Conservation (phyloP, 35 echinoderm and acorn worm species). For the Diadema setosum region DNA sequence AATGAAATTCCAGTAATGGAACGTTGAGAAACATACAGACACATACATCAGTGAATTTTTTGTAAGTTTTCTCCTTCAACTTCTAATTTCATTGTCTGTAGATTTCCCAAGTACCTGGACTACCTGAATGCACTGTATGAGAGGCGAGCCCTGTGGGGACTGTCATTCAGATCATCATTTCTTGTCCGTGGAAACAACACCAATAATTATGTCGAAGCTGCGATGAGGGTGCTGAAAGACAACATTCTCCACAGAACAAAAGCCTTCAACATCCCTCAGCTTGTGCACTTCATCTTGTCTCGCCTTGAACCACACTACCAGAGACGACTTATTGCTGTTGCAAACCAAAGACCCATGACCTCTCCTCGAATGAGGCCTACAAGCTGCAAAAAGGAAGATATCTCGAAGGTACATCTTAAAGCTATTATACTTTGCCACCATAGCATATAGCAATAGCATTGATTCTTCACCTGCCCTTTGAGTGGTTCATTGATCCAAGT, state of each 20-base stretch:
- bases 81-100: background rate
- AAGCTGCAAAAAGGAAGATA: background rate
- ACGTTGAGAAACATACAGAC: too few species aligned
- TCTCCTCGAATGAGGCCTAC: background rate
- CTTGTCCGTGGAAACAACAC: background rate
- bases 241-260: slow-evolving; percentile 4
- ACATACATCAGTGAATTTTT: background rate
- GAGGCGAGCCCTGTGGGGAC: slow-evolving; percentile 6
- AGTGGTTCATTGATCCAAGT: background rate
- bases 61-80: background rate
- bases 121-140: background rate
- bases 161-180: background rate
- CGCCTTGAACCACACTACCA: slow-evolving; percentile 1
- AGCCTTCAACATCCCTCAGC: slow-evolving; percentile 12
- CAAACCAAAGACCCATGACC: background rate
- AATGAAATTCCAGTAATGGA: too few species aligned
- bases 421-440: background rate
- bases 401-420: background rate
- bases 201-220: slow-evolving; percentile 27
- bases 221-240: slow-evolving; percentile 13
- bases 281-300: background rate
- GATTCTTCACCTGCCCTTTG: background rate
- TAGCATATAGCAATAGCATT: background rate
- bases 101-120: background rate
- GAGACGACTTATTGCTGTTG: background rate